These are phyloP conservation scores for Epistrophella euchroma DNA, from an alignment of 2,888 invertebrate genomes.

Conservation along the genomic window DNA sequence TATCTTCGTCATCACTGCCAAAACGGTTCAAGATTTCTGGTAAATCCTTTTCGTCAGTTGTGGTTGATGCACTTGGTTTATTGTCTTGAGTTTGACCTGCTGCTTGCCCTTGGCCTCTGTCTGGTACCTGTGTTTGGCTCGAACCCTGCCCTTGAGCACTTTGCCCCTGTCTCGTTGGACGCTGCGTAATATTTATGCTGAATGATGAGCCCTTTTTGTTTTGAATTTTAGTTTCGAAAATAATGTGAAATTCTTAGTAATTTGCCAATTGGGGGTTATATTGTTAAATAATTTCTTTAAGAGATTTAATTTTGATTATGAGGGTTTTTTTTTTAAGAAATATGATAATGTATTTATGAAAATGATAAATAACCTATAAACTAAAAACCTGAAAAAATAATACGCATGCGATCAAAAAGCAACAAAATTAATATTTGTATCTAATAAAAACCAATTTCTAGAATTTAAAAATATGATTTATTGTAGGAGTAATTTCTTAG, in stretches of 20 bases:
- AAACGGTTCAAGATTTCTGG: constrained; percentile 63
- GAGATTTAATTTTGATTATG: constrained; percentile 29
- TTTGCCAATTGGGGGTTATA: constrained; percentile 61
- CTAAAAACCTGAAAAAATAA: background rate
- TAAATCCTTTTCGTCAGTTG: constrained; percentile 1
- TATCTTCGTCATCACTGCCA: constrained; percentile 28
- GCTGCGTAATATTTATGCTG: constrained; percentile 75
- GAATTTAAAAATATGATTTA: constrained; percentile 30
- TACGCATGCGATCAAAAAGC: constrained; percentile 18
- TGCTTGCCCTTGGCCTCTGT: background rate
- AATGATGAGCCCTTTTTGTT: constrained; percentile 70
- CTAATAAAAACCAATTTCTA: constrained; percentile 9
- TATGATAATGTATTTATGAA: background rate
- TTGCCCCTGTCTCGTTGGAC: constrained; percentile 63
- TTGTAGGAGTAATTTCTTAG: background rate
- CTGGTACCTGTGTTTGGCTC: background rate
- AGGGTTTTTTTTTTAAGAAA: background rate
- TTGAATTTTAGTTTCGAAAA: constrained; percentile 29
- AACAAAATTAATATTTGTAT: background rate
- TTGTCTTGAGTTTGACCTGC: background rate
- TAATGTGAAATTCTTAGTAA: constrained; percentile 40
- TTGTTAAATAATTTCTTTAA: constrained; percentile 36
- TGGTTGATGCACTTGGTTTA: background rate
- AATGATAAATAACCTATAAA: background rate
- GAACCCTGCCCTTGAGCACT: background rate